Evolutionary conservation across 2,797 vertebrate genomes (phyloP).

Genomic region (Aselliscus stoliczkanus): DNA sequence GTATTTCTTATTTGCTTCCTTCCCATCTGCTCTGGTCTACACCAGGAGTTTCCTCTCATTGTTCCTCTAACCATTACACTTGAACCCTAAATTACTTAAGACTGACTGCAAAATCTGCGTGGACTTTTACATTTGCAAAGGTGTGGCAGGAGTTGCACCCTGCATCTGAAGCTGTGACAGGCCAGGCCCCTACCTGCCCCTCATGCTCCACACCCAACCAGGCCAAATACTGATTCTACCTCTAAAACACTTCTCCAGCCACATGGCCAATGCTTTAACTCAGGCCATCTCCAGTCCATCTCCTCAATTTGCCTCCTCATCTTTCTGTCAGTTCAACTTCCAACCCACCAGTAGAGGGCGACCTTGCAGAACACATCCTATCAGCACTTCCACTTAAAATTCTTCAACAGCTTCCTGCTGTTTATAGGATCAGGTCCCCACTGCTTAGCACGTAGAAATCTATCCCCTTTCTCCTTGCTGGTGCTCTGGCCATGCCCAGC

Average conservation of each 20-base stretch:
- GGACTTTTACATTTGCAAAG: background rate
- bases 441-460: background rate
- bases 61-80: background rate
- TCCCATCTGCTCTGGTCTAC: background rate
- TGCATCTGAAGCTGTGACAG: background rate
- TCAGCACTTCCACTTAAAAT: background rate
- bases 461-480: background rate
- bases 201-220: background rate
- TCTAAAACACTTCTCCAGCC: background rate
- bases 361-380: background rate
- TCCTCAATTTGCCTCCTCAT: background rate
- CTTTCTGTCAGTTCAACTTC: background rate
- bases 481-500: background rate
- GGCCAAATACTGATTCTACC: background rate
- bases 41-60: background rate
- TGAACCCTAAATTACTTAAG: background rate
- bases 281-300: background rate
- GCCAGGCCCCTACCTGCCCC: background rate
- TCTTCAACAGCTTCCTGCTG: background rate
- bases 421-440: background rate
- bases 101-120: background rate
- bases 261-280: background rate
- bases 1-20: background rate
- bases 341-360: background rate
- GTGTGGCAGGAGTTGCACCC: background rate